Conservation (phyloP, 1,140 invertebrate genomes). For the Lethocerus indicus region DNA sequence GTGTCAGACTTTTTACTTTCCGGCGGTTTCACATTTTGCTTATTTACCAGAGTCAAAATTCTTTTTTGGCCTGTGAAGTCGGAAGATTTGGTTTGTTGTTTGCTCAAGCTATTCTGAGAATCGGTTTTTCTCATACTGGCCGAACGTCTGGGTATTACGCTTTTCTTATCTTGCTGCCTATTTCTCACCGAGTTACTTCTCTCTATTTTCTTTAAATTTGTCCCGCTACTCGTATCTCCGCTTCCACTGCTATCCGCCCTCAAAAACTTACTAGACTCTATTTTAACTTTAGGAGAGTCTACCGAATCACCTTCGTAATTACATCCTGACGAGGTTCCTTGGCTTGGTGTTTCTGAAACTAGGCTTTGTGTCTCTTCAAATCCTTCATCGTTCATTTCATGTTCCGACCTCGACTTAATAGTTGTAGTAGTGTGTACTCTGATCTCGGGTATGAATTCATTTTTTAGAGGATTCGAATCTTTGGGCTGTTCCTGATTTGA, state of each 20-base stretch:
- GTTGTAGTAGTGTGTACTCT: constrained; percentile 23
- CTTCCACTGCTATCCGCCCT: constrained; percentile 22
- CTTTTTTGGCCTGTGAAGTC: constrained; percentile 9
- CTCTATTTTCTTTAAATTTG: constrained; percentile 17
- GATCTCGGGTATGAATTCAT: constrained; percentile 28
- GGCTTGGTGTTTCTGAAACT: constrained; percentile 66
- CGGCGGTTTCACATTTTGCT: constrained; percentile 8
- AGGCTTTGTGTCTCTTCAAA: constrained; percentile 78
- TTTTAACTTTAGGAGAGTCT: constrained; percentile 21
- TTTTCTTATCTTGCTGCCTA: constrained; percentile 15
- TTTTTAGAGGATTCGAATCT: constrained; percentile 15
- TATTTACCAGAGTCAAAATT: constrained; percentile 11
- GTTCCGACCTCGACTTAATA: constrained; percentile 28
- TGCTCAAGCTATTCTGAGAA: constrained; percentile 17
- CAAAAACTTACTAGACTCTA: constrained; percentile 12
- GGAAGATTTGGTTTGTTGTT: constrained; percentile 16
- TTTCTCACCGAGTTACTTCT: constrained; percentile 20
- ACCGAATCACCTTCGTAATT: constrained; percentile 46
- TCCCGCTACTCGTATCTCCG: constrained; percentile 17
- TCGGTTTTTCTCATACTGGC: constrained; percentile 24
- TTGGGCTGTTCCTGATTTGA: not conserved
- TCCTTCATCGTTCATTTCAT: constrained; percentile 67
- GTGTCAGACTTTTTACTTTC: no score
- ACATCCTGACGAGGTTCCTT: constrained; percentile 53
- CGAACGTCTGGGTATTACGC: constrained; percentile 22